Evolutionary conservation across 2,113 vertebrate species (phyloP), one percentile per base, ranked within the genome.

Genomic region (Hippocampus abdominalis): DNA sequence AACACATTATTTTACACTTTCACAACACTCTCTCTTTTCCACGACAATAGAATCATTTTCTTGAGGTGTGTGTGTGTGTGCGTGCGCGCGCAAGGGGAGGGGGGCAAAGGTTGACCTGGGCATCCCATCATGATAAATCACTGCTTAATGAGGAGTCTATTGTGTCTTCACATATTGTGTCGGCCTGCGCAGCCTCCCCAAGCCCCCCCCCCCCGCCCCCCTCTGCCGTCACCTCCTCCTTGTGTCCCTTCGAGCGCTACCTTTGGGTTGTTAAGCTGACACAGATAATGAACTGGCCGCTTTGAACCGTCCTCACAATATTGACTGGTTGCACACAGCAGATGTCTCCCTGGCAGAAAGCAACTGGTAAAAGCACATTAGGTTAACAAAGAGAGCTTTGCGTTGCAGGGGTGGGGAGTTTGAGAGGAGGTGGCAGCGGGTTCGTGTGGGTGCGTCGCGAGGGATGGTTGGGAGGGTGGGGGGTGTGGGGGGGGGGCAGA

Each of bases 121-220:
- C 94, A 94, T 95, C 95, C 94, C 94, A 95, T 94, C 94, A 94
- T 96, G 95, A 98, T 98, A 98, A 98, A 98, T 98, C 95, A 96
- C 95, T 94, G 91, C 92, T 95, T 98, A 96, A 98, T 97, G 95
- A 96, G 95, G 91, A 91, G 86, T 90, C 93, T 86, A 95, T 97
- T 96, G 94, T 95, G 81, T 85, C 79, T 56, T 68, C 91, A 84
- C 80, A 88, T 91, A 94, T 95, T 95, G 93, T 94, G 84, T 51
- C 64, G 29, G 71, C 57, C 70, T 18, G 57, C 75, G n/a, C 51
- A 16, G 63, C 63, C 27, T 67, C 39, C 68, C 65, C 69, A 44
- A 16, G 63, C 63, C 27, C 67, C 39, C 68, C 65, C 69, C 56
- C 39, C 70, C 32, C 70, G 54, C 32, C 65, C 39, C 68, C 59